phyloP scores from a whole-genome alignment of 1,140 invertebrate genomes.

The Atopsyche davidsoni region DNA sequence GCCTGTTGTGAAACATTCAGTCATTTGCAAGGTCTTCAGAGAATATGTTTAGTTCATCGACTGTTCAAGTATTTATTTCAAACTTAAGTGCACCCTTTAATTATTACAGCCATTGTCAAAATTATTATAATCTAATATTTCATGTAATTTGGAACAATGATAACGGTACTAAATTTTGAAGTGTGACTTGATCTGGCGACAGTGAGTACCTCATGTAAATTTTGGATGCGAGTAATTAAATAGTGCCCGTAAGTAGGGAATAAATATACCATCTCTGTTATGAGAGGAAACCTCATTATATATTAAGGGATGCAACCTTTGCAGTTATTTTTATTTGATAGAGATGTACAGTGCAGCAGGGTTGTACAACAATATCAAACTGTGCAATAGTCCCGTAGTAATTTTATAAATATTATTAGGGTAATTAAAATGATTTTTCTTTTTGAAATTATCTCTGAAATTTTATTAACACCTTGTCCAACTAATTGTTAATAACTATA shows the following conservation, averaged over 20 bases:
- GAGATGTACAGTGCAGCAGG: constrained; percentile 4
- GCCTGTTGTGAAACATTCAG: constrained; percentile 1
- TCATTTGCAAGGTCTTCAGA: background rate
- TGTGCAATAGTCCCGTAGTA: constrained; percentile 26
- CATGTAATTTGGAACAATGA: too few species aligned
- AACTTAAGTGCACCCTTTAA: too few species aligned
- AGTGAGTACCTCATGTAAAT: too few species aligned
- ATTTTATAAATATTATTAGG: constrained; percentile 26
- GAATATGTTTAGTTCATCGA: constrained; percentile 4
- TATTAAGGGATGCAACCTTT: constrained; percentile 6
- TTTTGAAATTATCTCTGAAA: constrained; percentile 5
- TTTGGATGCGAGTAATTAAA: background rate
- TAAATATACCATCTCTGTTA: background rate
- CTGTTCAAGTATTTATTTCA: constrained; percentile 2
- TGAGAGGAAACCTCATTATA: constrained; percentile 5
- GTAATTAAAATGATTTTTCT: constrained; percentile 23
- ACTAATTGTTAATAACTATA: too few species aligned
- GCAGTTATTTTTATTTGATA: constrained; percentile 6
- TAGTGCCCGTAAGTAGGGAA: background rate
- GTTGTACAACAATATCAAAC: constrained; percentile 20
- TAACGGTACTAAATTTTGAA: too few species aligned
- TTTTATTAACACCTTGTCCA: too few species aligned
- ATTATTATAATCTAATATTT: too few species aligned
- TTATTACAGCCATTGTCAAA: too few species aligned
- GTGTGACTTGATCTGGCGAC: too few species aligned